Conservation (phyloP, 1,140 invertebrate species). For the Bombus vancouverensis region DNA sequence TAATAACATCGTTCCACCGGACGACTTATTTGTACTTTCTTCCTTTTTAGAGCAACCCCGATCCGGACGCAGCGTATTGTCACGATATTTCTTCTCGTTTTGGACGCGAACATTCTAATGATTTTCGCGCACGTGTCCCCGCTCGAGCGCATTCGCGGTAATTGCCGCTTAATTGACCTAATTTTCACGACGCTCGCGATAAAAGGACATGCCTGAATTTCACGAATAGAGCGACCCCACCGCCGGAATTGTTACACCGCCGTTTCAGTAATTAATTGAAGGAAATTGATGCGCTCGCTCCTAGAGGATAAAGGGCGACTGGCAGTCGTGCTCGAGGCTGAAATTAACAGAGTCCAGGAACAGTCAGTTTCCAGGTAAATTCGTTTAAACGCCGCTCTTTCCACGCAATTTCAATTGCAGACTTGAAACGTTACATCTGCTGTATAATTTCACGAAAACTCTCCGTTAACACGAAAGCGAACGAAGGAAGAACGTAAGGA, state of each 20-base stretch:
- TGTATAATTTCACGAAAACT: too few species aligned
- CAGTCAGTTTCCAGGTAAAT: neutral
- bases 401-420: too few species aligned
- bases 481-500: too few species aligned
- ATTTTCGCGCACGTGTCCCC: conserved; percentile 52
- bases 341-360: neutral
- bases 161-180: conserved; percentile 60
- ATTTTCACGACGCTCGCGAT: conserved; percentile 26
- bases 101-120: conserved; percentile 42
- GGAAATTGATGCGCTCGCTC: neutral
- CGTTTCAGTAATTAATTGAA: conserved; percentile 3
- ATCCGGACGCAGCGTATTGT: neutral
- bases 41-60: neutral
- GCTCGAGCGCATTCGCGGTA: conserved; percentile 36
- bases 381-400: neutral
- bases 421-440: too few species aligned
- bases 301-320: neutral
- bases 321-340: neutral
- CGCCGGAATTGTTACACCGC: neutral
- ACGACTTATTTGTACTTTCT: conserved; percentile 60
- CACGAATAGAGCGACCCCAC: too few species aligned
- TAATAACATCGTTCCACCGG: conserved; percentile 66
- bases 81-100: neutral
- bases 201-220: conserved; percentile 13
- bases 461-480: too few species aligned